phyloP scores from a whole-genome alignment of 2,113 vertebrate genomes.

The Stictonetta naevosa region DNA sequence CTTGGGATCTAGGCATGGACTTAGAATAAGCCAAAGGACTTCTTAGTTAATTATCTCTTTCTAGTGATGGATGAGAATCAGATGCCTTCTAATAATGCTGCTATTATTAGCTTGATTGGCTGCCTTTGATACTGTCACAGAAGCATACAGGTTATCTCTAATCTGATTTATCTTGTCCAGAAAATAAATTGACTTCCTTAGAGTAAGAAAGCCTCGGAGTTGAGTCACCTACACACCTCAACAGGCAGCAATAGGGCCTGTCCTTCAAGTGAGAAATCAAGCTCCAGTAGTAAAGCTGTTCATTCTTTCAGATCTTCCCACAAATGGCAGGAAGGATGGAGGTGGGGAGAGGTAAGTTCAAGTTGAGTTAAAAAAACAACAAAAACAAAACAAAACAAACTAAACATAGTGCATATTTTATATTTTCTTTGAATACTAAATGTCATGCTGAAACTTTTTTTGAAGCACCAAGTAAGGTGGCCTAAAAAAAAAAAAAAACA shows the following conservation, averaged over 20 bases:
- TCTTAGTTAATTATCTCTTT: constrained; percentile 3
- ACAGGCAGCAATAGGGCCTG: constrained; percentile 24
- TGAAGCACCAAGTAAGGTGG: neutral
- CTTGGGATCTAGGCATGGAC: neutral
- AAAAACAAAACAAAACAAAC: neutral
- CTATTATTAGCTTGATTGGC: constrained; percentile 37
- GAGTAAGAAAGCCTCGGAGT: constrained; percentile 11
- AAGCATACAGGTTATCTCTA: constrained; percentile 29
- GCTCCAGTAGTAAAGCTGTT: neutral
- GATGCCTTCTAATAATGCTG: neutral
- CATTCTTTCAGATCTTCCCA: neutral
- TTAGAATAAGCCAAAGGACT: neutral
- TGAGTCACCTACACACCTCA: constrained; percentile 52
- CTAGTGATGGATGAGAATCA: constrained; percentile 41
- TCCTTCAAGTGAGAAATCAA: constrained; percentile 11
- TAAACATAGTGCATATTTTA: neutral
- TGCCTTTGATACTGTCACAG: constrained; percentile 24
- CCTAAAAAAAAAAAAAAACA: neutral
- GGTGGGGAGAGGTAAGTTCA: neutral
- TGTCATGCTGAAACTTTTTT: neutral
- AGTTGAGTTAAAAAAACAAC: neutral
- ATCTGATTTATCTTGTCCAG: constrained; percentile 47
- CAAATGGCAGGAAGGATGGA: neutral
- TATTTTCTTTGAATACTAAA: neutral
- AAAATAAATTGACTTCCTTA: constrained; percentile 44